Percentiles rank a stretch among this genome's conserved stretches.
phyloP scores from a whole-genome alignment of 2,113 vertebrate species.

The Erythrocebus patas region DNA sequence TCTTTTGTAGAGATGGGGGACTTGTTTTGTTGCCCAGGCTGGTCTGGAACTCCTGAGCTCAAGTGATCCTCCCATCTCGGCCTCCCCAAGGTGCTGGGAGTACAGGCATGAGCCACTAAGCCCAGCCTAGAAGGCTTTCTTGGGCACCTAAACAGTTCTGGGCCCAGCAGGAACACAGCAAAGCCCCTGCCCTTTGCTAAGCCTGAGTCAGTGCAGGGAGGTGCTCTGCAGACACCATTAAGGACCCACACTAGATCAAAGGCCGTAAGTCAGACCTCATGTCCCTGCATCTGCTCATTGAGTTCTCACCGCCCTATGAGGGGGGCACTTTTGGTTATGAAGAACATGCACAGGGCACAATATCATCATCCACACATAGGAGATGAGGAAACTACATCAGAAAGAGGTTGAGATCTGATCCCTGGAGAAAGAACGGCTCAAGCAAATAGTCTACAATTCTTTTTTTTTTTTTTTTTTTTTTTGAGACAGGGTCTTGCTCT shows the following conservation, averaged over 20 bases:
- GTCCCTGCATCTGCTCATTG: accelerated
- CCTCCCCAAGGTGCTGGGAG: too few species aligned
- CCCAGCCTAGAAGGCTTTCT: not conserved
- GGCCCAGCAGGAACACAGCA: not conserved
- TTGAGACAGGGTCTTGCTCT: too few species aligned
- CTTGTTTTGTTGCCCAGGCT: too few species aligned
- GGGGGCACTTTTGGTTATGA: accelerated
- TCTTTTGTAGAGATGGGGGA: too few species aligned
- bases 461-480: too few species aligned
- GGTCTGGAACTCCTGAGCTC: too few species aligned
- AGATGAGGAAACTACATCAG: not conserved
- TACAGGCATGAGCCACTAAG: too few species aligned
- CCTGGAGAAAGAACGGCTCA: not conserved
- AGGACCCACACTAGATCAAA: not conserved
- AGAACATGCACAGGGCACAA: not conserved
- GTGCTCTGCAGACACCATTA: not conserved
- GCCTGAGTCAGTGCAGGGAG: not conserved
- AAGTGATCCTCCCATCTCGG: too few species aligned
- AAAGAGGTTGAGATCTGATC: not conserved
- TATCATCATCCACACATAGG: not conserved
- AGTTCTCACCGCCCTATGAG: not conserved
- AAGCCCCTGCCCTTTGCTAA: accelerated
- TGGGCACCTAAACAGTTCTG: not conserved
- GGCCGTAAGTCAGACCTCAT: not conserved
- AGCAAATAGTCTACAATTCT: too few species aligned